Base-by-base conservation (phyloP, 2,113 vertebrate genomes). In the Toxostoma redivivum region DNA sequence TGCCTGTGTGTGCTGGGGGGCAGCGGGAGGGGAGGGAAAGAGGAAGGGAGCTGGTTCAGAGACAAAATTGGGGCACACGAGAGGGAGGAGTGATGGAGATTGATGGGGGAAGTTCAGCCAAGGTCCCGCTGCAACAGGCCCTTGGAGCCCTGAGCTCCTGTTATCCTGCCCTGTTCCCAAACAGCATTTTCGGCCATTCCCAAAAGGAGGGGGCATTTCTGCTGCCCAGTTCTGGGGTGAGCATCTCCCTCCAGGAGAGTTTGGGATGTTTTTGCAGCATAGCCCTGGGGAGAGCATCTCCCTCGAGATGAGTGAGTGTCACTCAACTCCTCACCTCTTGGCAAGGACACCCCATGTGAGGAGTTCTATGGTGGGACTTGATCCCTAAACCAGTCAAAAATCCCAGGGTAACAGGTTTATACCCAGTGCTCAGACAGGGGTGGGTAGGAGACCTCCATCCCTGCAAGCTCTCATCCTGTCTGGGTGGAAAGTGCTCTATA, bases 71-170 rank as follows among this genome's bases (percentile, higher is more conserved):
- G 73, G 94, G 70, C 35, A 4, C 72, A 65, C 1, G 27, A 71
- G 53, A 84, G 76, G 65, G 85, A 92, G 45, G 80, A 78, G 54
- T 86, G 84, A 94, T 94, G 85, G 95, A 91, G 95, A 94, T 84
- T 21, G 87, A 94, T 88, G 96, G 50, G 78, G 79, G 79, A 13
- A 84, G 93, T 48, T 92, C 88, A 81, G 82, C 0, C 51, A 62
- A 88, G 95, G 93, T 88, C 73, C 71, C 0, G 0, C 25, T 58
- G 89, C 91, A 70, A 31, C 35, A 57, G 50, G 22, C 81, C 33
- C 88, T 81, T 45, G 83, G 64, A 92, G 94, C 74, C 38, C 54
- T 4, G 24, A 30, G 94, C 92, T 94, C 37, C 74, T 25, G 4
- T 44, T 74, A 51, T 42, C 38, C 60, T 17, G 33, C 37, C 90